phyloP scores from a whole-genome alignment of 2,113 vertebrate species.

The Hemicordylus capensis region DNA sequence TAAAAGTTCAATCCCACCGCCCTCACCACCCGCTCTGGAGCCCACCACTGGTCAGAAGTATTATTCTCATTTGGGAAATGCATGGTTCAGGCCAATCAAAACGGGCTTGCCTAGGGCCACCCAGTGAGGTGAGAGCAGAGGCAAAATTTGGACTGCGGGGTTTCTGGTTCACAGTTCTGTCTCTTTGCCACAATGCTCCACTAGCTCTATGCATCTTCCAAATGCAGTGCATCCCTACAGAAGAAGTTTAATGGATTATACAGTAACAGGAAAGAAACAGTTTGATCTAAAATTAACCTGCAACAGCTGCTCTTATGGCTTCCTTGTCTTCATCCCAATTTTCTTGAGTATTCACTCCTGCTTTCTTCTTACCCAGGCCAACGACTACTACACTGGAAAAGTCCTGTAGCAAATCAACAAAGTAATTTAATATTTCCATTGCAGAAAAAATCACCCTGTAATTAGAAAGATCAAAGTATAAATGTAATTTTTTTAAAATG shows the following conservation, averaged over 20 bases:
- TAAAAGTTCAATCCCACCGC: too few relatives aligned
- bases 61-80: too few relatives aligned
- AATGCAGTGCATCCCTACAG: neutral
- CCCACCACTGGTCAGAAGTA: too few relatives aligned
- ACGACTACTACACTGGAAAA: conserved; percentile 89
- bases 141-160: neutral
- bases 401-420: conserved; percentile 78
- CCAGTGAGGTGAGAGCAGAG: neutral
- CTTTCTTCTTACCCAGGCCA: conserved; percentile 85
- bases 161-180: neutral
- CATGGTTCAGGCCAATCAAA: too few relatives aligned
- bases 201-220: neutral
- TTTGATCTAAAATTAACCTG: conserved; percentile 75
- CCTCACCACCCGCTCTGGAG: too few relatives aligned
- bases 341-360: conserved; percentile 84
- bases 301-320: conserved; percentile 88
- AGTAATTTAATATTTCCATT: neutral
- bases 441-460: neutral
- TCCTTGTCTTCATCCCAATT: conserved; percentile 92
- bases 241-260: neutral
- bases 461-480: too few relatives aligned
- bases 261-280: neutral
- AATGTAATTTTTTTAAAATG: too few relatives aligned
- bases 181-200: neutral
- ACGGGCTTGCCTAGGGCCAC: neutral